These are phyloP conservation scores for Ferdinandea cuprea DNA, from an alignment of 2,888 invertebrate genomes.

Conservation along the genomic window DNA sequence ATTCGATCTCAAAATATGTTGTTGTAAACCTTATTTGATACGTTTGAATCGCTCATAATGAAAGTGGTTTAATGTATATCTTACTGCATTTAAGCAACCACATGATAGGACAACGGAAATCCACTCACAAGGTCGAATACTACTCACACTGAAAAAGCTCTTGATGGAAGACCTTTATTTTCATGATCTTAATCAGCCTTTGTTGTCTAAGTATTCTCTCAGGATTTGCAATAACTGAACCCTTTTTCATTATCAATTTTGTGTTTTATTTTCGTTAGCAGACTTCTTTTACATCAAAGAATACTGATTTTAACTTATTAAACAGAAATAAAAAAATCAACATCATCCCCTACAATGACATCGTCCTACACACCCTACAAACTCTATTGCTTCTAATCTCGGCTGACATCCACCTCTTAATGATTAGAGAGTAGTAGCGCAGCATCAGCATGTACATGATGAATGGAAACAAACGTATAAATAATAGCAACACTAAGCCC, in stretches of 20 bases:
- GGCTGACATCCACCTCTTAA: constrained; percentile 67
- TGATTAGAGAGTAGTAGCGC: constrained; percentile 56
- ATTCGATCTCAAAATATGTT: too few relatives aligned
- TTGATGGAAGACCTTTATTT: too few relatives aligned
- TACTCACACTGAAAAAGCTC: too few relatives aligned
- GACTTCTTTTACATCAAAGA: neutral
- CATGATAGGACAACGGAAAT: too few relatives aligned
- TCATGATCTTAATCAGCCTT: neutral
- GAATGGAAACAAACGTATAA: constrained; percentile 41
- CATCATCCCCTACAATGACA: constrained; percentile 26
- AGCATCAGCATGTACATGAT: constrained; percentile 31
- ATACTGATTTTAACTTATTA: neutral
- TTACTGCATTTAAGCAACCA: too few relatives aligned
- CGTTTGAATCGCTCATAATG: too few relatives aligned
- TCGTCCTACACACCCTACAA: constrained; percentile 12
- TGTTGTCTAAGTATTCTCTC: neutral
- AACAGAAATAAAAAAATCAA: neutral
- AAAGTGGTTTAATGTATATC: too few relatives aligned
- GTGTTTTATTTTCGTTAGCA: neutral
- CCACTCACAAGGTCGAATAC: too few relatives aligned
- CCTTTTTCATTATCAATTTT: neutral
- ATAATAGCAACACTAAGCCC: constrained; percentile 38
- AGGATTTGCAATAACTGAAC: too few relatives aligned
- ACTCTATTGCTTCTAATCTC: constrained; percentile 50
- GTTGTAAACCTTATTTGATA: too few relatives aligned